Base-by-base conservation (phyloP, 1,140 invertebrate genomes). In the Drosophila suzukii region DNA sequence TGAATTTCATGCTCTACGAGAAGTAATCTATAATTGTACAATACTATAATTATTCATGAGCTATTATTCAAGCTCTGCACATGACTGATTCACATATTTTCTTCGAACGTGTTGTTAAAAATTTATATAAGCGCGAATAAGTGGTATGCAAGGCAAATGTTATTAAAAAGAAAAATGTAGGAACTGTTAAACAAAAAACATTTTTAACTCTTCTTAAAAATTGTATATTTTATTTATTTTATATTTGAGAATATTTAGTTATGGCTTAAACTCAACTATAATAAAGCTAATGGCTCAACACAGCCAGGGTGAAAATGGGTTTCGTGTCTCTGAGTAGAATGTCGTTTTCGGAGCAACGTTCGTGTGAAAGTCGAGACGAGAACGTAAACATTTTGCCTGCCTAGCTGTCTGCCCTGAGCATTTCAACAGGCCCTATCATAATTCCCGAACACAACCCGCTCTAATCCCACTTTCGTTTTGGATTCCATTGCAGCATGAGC, bases 401-500 rank as follows among this genome's bases (percentile, higher is more conserved):
- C 34, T 17, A 43, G 36, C 43, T 71, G 63, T 70, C 67, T 68
- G 27, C n/a, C 4, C 49, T 15, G 15, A 39, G 27, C 56, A 24
- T 24, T 36, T 57, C 36, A 30, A 15, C 24, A 24, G 13, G 15
- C 17, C 34, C 27, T 13, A 24, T 38, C 27, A 36, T 30, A 66
- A 34, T 34, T 66, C 12, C 12, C 46, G 32, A 12, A 17, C 27
- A n/a, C 10, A 13, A 30, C 20, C 24, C 24, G 20, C 27, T 12
- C 27, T 71, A 49, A 71, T 36, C 17, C 10, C 12, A 34, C 17
- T 49, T 51, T 30, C 27, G n/a, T 34, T 51, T 34, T 34, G 49
- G 49, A 38, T 47, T 43, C n/a, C 15, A 53, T 62, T 56, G 24
- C 78, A 91, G 90, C 74, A 91, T 91, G 90, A 91, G 83, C 85